Percentiles rank a stretch among this genome's conserved stretches.
These are phyloP conservation scores for Drosophila imparisetae DNA, from an alignment of 2,888 invertebrate species.

Conservation along the genomic window DNA sequence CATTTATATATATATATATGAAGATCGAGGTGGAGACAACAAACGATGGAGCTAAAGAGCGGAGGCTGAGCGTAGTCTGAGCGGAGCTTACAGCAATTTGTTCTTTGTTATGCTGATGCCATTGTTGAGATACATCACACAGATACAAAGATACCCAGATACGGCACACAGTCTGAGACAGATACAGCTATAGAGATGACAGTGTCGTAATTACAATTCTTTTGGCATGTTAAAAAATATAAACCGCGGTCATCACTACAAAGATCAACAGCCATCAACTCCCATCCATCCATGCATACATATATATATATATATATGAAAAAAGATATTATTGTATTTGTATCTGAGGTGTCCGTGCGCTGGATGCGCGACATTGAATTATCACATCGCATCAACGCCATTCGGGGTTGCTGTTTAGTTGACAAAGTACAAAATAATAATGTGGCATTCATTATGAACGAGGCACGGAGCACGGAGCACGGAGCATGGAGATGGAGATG, in stretches of 20 bases:
- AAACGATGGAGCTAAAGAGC: conserved; percentile 1
- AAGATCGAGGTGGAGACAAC: conserved; percentile 5
- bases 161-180: conserved; percentile 2
- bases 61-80: conserved; percentile 11
- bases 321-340: conserved; percentile 72
- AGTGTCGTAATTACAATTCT: conserved; percentile 76
- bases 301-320: conserved; percentile 35
- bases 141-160: conserved; percentile 21
- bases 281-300: conserved; percentile 2
- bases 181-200: conserved; percentile 52
- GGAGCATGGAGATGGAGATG: conserved; percentile 14
- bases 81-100: conserved; percentile 68
- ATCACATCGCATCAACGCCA: conserved; percentile 66
- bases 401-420: conserved; percentile 52
- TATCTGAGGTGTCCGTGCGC: conserved; percentile 58
- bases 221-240: conserved; percentile 71
- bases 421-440: conserved; percentile 79
- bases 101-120: conserved; percentile 78
- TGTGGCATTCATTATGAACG: conserved; percentile 67
- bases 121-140: conserved; percentile 51
- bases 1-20: not conserved
- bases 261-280: conserved; percentile 62
- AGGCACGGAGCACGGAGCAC: not conserved
- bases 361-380: conserved; percentile 75
- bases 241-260: conserved; percentile 72